A percentile compares a stretch with the other conserved stretches of the same genome.
Conservation (phyloP, 2,888 invertebrate species). For the Neocrepidodera transversa region DNA sequence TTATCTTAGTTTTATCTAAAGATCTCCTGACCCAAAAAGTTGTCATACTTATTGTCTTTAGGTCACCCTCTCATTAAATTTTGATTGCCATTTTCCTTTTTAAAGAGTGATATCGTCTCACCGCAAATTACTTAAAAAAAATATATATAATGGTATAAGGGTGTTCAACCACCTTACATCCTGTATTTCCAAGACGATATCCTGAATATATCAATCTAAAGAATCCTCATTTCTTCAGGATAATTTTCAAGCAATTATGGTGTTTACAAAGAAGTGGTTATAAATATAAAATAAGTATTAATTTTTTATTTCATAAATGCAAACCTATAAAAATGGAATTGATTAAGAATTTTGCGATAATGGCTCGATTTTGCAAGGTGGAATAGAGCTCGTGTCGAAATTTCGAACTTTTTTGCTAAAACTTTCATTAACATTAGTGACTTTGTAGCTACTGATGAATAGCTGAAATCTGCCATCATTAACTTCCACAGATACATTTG, state of each 20-base stretch:
- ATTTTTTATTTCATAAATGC: no score
- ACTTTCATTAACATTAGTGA: conserved; percentile 30
- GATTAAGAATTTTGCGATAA: no score
- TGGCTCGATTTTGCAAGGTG: conserved; percentile 39
- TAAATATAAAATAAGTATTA: no score
- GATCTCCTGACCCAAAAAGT: conserved; percentile 20
- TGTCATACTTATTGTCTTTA: conserved; percentile 17
- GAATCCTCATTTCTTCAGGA: conserved; percentile 7
- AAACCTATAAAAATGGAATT: no score
- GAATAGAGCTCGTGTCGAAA: conserved; percentile 39
- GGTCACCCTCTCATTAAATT: conserved; percentile 25
- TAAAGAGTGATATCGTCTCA: conserved; percentile 36
- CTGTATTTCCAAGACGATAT: conserved; percentile 12
- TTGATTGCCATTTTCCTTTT: conserved; percentile 45
- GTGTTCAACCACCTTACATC: conserved; percentile 24
- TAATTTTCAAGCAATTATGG: conserved; percentile 4
- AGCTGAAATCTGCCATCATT: conserved; percentile 43
- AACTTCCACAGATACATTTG: conserved; percentile 32
- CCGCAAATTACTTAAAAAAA: conserved; percentile 41
- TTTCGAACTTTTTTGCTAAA: conserved; percentile 31
- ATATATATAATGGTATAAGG: conserved; percentile 15
- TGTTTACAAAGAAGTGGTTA: background rate
- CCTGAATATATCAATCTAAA: conserved; percentile 20
- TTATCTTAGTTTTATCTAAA: conserved; percentile 4
- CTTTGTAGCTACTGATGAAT: conserved; percentile 39